Evolutionary conservation across 2,888 invertebrate species (phyloP).

Genomic region (Archaeoteleia sp.): DNA sequence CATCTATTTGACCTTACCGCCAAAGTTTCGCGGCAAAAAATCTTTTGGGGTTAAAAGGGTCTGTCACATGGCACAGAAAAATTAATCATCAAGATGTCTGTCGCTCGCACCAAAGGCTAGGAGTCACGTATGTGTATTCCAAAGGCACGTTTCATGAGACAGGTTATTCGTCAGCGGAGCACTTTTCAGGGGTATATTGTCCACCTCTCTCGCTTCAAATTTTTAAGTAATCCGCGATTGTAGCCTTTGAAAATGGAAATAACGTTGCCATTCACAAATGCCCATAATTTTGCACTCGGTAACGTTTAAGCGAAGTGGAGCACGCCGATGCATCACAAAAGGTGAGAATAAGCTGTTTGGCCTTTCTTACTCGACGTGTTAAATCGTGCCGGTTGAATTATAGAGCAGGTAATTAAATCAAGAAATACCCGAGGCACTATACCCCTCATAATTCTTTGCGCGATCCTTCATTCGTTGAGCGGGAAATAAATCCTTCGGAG

Average conservation of each 20-base stretch:
- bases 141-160: too few relatives aligned
- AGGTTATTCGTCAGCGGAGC: too few relatives aligned
- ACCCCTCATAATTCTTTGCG: slow-evolving; percentile 28
- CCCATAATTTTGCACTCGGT: slow-evolving; percentile 18
- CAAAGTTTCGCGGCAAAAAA: too few relatives aligned
- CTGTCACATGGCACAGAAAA: too few relatives aligned
- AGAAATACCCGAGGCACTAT: slow-evolving; percentile 28
- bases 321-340: slow-evolving; percentile 24
- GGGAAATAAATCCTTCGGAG: slow-evolving; percentile 27
- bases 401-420: slow-evolving; percentile 39
- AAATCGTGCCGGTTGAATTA: slow-evolving; percentile 38
- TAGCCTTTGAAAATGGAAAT: neutral
- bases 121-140: too few relatives aligned
- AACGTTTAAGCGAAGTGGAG: slow-evolving; percentile 16
- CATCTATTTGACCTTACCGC: too few relatives aligned
- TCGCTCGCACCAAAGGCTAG: too few relatives aligned
- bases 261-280: slow-evolving; percentile 14
- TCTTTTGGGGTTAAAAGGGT: too few relatives aligned
- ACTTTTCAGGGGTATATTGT: neutral
- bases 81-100: too few relatives aligned
- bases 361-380: slow-evolving; percentile 29
- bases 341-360: slow-evolving; percentile 23
- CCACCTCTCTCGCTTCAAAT: neutral
- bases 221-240: neutral
- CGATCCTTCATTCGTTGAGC: slow-evolving; percentile 34